A percentile compares a stretch with the other conserved stretches of the same genome.
Conservation (phyloP, 2,888 invertebrate genomes). For the Antheraea yamamai region DNA sequence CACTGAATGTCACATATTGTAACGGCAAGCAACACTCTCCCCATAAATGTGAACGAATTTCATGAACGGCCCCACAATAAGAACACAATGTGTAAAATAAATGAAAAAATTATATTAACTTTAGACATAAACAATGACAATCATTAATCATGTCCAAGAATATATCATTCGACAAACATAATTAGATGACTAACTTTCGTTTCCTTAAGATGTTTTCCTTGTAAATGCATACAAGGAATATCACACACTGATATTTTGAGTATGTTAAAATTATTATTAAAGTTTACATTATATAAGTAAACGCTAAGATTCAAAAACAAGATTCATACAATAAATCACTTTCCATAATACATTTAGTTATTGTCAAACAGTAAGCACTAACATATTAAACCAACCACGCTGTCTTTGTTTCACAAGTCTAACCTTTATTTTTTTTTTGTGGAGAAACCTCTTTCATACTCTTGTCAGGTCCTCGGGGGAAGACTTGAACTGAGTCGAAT, state of each 20-base stretch:
- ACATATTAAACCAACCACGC: too few relatives aligned
- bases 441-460: too few relatives aligned
- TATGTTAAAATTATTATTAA: neutral
- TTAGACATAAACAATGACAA: neutral
- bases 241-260: neutral
- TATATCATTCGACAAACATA: neutral
- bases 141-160: neutral
- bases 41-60: too few relatives aligned
- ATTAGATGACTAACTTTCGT: neutral
- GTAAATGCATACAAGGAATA: neutral
- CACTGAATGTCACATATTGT: too few relatives aligned
- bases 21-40: too few relatives aligned
- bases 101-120: neutral
- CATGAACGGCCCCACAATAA: neutral
- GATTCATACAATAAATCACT: neutral
- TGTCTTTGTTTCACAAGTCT: too few relatives aligned
- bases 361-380: too few relatives aligned
- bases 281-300: neutral
- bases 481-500: too few relatives aligned
- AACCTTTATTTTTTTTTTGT: too few relatives aligned
- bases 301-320: neutral
- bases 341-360: neutral
- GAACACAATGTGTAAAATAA: too few relatives aligned
- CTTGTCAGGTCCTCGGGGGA: too few relatives aligned
- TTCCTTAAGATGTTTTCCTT: neutral